Base-by-base conservation (phyloP, 1,140 invertebrate species). In the Drosophila persimilis region DNA sequence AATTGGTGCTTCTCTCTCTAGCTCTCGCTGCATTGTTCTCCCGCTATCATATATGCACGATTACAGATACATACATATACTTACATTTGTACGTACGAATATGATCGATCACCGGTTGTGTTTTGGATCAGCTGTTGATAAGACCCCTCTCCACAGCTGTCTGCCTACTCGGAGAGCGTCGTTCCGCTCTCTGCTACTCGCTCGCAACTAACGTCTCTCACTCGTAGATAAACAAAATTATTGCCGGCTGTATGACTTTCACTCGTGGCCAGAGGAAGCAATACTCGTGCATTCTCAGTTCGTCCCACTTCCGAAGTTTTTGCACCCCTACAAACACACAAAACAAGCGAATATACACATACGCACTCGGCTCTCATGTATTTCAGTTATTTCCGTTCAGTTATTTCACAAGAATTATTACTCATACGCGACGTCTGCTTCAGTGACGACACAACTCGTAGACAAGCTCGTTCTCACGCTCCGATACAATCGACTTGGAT, bases 331-430 rank as follows among this genome's bases (percentile, higher is more conserved):
- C 48, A 39, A 45, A 54, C 24, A 54, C 46, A 57, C 26, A 44
- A 2, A 1, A 52, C 2, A 31, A n/a, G 13, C n/a, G n/a, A 8
- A 15, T 17, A 43, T 20, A 24, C 20, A 48, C 46, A 20, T 4
- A 20, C 39, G 15, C 15, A 44, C 11, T 55, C 41, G 26, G 26
- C 22, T 54, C 2, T 3, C 47, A 77, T 73, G 76, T 83, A 89
- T 89, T 88, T 88, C 58, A 85, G 80, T 78, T 88, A 90, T 90
- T 90, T 90, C 86, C 86, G 86, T 86, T 90, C 70, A 76, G 11
- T 39, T 39, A 90, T 90, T 90, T 90, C 86, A 67, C 79, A 81
- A 90, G 86, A 90, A 74, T 80, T 77, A 90, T 90, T 90, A 90
- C 86, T 90, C 86, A 90, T 90, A 88, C 86, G 81, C 54, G 5